Conservation (phyloP, 2,888 invertebrate species). For the Philonicus albiceps region DNA sequence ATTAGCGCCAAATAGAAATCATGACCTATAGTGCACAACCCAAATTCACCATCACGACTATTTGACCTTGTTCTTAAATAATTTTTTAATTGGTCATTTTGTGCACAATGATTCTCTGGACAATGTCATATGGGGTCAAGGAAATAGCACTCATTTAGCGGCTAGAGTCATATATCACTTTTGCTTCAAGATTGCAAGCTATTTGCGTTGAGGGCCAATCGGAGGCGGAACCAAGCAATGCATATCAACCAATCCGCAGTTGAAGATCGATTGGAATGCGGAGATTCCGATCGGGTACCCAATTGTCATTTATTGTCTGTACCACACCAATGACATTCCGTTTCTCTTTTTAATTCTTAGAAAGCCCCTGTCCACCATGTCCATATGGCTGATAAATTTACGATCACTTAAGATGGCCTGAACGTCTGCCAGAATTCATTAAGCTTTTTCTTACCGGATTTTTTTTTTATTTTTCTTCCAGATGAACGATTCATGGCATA, state of each 20-base stretch:
- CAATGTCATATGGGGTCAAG: constrained; percentile 16
- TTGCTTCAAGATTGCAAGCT: neutral
- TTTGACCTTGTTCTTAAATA: constrained; percentile 20
- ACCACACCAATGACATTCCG: neutral
- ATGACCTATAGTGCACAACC: constrained; percentile 11
- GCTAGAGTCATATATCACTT: constrained; percentile 1
- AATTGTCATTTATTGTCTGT: neutral
- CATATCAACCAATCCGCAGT: neutral
- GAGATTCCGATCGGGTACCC: neutral
- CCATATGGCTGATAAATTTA: neutral
- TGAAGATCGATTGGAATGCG: neutral
- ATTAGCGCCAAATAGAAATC: neutral
- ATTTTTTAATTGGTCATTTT: constrained; percentile 1
- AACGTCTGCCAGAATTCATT: neutral
- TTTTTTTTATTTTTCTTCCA: constrained; percentile 49
- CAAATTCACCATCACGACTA: neutral
- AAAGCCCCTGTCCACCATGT: neutral
- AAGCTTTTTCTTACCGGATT: constrained; percentile 30
- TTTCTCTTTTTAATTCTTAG: neutral
- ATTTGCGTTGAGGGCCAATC: neutral
- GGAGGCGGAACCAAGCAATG: neutral
- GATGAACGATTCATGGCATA: constrained; percentile 74
- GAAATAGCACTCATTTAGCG: neutral
- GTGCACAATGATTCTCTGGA: neutral
- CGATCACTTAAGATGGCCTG: neutral